Evolutionary conservation across 1,140 invertebrate genomes (phyloP), one percentile per base, ranked within the genome.

Genomic region (Tetragonula clypearis): DNA sequence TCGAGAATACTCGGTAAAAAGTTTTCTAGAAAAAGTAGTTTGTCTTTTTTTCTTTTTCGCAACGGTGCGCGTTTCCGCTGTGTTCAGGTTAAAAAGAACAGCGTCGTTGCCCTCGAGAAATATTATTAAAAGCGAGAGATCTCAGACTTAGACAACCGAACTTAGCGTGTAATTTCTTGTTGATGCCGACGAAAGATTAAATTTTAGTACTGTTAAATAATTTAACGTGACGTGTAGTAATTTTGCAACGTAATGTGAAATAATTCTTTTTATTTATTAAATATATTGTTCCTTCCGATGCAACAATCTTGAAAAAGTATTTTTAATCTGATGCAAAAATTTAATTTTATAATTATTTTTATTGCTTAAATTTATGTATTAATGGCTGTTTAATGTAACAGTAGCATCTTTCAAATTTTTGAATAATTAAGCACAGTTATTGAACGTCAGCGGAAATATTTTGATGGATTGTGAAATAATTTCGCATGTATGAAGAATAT

Each of bases 11-110:
- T 66, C 69, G 21, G 14, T 6, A 55, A 55, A 66, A 65, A 66
- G 26, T 73, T 84, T 84, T 49, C 23, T 11, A 1, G 60, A 19
- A 58, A 26, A 77, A 60, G 58, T 78, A 71, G 69, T 78, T 84
- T 78, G 30, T 83, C 74, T 60, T 75, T 60, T 53, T 26, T 66
- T 35, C 30, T 35, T 68, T 26, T 49, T 21, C 49, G 23, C n/a
- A 15, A 19, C 12, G 23, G n/a, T 19, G 41, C 17, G 5, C 49
- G n/a, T 66, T 80, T 71, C 30, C 6, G 26, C 0, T 35, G 69
- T 11, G 23, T 49, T 60, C 26, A 0, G 5, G 23, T 15, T 49
- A 23, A 53, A 56, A 58, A 68, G n/a, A 55, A 30, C 17, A 55
- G 12, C 65, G 65, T n/a, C 19, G 62, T 55, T 15, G 56, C 15